phyloP scores from a whole-genome alignment of 2,113 vertebrate species.

The Chamaetylas fuelleborni region DNA sequence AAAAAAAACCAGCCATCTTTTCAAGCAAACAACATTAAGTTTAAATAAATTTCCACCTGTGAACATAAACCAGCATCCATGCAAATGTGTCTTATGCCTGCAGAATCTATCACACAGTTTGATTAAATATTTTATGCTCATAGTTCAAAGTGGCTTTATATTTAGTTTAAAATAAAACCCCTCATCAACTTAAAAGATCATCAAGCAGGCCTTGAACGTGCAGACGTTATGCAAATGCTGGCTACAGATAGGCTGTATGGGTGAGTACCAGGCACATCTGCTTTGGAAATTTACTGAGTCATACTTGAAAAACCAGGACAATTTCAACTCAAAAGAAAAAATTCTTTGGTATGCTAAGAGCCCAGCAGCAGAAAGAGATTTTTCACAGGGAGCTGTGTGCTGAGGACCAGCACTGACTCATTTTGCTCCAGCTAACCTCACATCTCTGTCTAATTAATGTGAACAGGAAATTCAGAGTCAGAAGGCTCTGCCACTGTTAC shows the following conservation, averaged over 20 bases:
- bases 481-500: background rate
- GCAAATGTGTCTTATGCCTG: background rate
- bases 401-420: background rate
- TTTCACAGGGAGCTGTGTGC: background rate
- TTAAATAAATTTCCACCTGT: background rate
- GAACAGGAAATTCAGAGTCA: background rate
- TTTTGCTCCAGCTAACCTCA: background rate
- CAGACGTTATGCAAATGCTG: background rate
- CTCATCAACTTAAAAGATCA: background rate
- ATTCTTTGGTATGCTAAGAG: background rate
- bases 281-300: background rate
- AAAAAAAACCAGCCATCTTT: background rate
- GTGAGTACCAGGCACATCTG: background rate
- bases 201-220: background rate
- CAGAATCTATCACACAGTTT: background rate
- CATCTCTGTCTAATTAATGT: background rate
- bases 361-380: background rate
- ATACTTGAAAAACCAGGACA: background rate
- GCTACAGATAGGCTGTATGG: background rate
- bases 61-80: background rate
- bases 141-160: background rate
- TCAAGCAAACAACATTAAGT: background rate
- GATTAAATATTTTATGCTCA: background rate
- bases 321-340: background rate
- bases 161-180: background rate